A percentile compares a stretch with the other conserved stretches of the same genome.
Conservation (phyloP, 2,797 vertebrate species). For the Ctenochaetus hawaiiensis region DNA sequence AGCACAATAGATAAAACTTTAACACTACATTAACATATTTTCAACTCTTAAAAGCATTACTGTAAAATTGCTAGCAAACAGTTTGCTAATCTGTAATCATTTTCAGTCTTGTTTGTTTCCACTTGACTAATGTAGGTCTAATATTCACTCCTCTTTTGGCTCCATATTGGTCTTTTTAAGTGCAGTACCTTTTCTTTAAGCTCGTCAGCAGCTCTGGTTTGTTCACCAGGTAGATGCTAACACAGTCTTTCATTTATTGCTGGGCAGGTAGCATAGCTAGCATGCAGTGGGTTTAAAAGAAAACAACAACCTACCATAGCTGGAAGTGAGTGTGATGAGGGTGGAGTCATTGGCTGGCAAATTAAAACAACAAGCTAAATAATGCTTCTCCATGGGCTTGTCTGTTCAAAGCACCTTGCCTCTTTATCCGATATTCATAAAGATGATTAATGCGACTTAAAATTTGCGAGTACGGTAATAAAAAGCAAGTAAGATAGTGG, state of each 20-base stretch:
- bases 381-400: background rate
- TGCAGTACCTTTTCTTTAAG: background rate
- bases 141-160: background rate
- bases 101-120: background rate
- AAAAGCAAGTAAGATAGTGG: slow-evolving; percentile 1
- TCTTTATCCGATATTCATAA: background rate
- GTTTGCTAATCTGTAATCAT: background rate
- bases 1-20: no score
- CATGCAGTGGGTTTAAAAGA: background rate
- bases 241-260: background rate
- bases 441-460: slow-evolving; percentile 2
- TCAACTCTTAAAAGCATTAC: no score
- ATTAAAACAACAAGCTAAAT: no score
- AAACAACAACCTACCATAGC: background rate
- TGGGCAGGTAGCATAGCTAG: no score
- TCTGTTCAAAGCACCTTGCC: background rate
- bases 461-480: slow-evolving; percentile 4
- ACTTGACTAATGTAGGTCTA: no score
- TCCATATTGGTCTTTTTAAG: background rate
- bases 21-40: no score
- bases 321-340: background rate
- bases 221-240: background rate
- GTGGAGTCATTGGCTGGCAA: background rate
- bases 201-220: background rate
- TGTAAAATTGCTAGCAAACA: no score